phyloP scores from a whole-genome alignment of 2,888 invertebrate species.

The Hirtodrosophila trivittata region DNA sequence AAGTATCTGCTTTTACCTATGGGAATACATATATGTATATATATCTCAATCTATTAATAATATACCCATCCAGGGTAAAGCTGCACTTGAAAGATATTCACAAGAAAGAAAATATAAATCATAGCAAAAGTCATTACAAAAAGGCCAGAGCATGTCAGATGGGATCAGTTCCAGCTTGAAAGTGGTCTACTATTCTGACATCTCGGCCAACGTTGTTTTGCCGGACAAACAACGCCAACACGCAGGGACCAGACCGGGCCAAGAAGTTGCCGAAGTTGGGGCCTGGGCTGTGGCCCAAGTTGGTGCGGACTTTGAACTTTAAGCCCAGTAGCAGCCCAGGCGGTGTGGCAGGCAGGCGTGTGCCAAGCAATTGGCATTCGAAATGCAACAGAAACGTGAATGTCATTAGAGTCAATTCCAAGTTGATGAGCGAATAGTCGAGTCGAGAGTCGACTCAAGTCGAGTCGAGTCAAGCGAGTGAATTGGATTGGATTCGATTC shows the following conservation, averaged over 20 bases:
- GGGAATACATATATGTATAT: no score
- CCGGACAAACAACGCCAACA: constrained; percentile 9
- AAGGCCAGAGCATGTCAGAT: constrained; percentile 41
- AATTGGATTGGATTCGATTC: constrained; percentile 4
- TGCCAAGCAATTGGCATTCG: constrained; percentile 49
- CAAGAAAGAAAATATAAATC: constrained; percentile 63
- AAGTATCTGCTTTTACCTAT: no score
- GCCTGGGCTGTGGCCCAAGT: constrained; percentile 26
- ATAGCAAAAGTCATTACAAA: constrained; percentile 56
- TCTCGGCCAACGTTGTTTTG: no score
- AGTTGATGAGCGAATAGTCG: constrained; percentile 59
- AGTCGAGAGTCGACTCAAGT: no score
- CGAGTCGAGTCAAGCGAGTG: background rate
- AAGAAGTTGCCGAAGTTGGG: constrained; percentile 7
- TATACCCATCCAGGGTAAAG: constrained; percentile 20
- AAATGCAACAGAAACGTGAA: constrained; percentile 63
- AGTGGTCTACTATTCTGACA: constrained; percentile 5
- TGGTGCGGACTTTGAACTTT: constrained; percentile 47
- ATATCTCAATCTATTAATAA: no score
- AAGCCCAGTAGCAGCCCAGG: constrained; percentile 57
- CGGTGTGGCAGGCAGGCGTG: background rate
- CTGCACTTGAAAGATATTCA: constrained; percentile 55
- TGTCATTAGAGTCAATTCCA: constrained; percentile 65
- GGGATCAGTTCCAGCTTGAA: constrained; percentile 28
- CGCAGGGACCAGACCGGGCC: constrained; percentile 48